phyloP scores from a whole-genome alignment of 2,888 invertebrate genomes.

The Chrysomela aeneicollis region DNA sequence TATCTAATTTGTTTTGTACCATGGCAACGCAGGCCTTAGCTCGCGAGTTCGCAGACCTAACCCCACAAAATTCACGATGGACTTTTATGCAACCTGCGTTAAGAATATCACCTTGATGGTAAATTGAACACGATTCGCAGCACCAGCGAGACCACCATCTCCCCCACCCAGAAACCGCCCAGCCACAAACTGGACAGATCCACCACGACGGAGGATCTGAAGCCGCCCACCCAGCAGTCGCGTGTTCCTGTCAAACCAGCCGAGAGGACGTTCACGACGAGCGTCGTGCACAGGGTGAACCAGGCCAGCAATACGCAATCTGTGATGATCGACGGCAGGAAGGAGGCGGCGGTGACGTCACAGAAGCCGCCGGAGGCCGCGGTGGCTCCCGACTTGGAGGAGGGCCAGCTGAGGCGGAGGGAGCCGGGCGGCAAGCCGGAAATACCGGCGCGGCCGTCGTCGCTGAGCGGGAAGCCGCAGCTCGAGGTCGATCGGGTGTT shows the following conservation, averaged over 20 bases:
- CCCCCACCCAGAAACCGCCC: neutral
- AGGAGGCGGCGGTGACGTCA: conserved; percentile 54
- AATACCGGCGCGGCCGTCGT: conserved; percentile 81
- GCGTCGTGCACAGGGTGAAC: conserved; percentile 28
- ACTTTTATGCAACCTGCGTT: no score
- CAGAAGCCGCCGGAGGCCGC: conserved; percentile 31
- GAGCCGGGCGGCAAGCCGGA: conserved; percentile 69
- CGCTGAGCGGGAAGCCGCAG: conserved; percentile 62
- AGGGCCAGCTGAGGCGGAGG: conserved; percentile 65
- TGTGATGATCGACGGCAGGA: conserved; percentile 28
- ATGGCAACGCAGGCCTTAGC: no score
- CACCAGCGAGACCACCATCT: neutral
- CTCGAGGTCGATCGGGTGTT: conserved; percentile 58
- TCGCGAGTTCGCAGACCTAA: no score
- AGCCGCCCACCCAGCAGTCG: neutral
- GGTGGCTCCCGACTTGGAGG: conserved; percentile 27
- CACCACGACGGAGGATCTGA: conserved; percentile 31
- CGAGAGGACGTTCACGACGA: conserved; percentile 27
- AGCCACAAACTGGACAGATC: conserved; percentile 16
- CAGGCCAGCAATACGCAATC: conserved; percentile 14
- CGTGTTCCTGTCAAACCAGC: conserved; percentile 8
- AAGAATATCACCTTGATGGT: no score
- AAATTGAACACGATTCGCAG: neutral
- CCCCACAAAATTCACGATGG: no score
- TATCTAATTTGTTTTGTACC: no score